These are phyloP conservation scores for Lithophane semibrunnea DNA, from an alignment of 2,888 invertebrate species.

Conservation along the genomic window DNA sequence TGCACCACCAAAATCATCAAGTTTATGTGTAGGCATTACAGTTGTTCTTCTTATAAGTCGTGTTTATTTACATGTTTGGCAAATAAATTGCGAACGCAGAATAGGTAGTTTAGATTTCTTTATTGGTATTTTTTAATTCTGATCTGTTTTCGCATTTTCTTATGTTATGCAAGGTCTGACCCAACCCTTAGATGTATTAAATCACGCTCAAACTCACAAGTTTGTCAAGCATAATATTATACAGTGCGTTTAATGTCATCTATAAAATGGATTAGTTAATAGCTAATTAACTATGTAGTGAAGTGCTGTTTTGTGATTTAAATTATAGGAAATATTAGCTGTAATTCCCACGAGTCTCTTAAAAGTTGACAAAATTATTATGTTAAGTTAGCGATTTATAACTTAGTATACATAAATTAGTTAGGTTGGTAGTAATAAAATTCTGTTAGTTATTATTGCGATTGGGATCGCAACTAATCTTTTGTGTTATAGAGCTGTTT, in stretches of 20 bases:
- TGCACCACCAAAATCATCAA: no score
- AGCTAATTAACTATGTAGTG: conserved; percentile 10
- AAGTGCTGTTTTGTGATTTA: conserved; percentile 19
- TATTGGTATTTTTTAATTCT: not conserved
- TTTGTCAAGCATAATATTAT: conserved; percentile 29
- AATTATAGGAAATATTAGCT: not conserved
- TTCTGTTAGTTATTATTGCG: conserved; percentile 12
- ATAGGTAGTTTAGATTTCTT: no score
- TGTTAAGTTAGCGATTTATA: conserved; percentile 21
- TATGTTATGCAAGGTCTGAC: not conserved
- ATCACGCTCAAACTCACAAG: conserved; percentile 10
- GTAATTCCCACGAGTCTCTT: conserved; percentile 11
- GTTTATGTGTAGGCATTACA: no score
- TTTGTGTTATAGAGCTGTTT: not conserved
- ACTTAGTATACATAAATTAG: conserved; percentile 10
- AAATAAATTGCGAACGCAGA: no score
- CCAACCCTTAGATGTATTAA: no score
- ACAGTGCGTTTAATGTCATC: conserved; percentile 18
- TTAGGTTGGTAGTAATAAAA: not conserved
- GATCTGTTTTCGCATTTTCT: not conserved
- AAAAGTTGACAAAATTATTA: conserved; percentile 33
- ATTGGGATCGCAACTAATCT: conserved; percentile 1
- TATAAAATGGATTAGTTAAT: conserved; percentile 15
- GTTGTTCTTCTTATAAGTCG: no score
- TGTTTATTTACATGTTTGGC: no score